These are phyloP conservation scores for Podarcis cretensis DNA, from an alignment of 2,113 vertebrate species.

Conservation along the genomic window DNA sequence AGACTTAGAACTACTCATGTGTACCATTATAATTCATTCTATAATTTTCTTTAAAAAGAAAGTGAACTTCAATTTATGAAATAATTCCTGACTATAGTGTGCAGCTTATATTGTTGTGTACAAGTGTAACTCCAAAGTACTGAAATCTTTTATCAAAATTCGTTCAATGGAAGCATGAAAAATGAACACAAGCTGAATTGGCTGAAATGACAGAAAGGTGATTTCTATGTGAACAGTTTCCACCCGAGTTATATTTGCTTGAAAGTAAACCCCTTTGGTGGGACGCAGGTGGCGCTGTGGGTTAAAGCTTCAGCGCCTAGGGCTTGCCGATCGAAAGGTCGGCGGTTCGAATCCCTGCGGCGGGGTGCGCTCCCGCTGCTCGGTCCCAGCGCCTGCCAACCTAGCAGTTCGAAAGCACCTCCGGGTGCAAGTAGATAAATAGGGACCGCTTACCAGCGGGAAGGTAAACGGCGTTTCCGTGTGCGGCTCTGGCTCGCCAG, in stretches of 20 bases:
- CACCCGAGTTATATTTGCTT: background rate
- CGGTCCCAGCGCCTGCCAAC: no score
- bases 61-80: background rate
- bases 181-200: background rate
- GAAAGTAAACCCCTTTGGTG: background rate
- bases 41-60: background rate
- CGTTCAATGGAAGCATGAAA: background rate
- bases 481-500: no score
- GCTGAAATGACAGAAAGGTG: background rate
- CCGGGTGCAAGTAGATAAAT: no score
- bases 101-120: background rate
- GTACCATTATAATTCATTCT: background rate
- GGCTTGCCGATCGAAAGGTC: no score
- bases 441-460: no score
- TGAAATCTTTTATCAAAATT: background rate
- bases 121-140: background rate
- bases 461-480: no score
- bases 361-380: no score
- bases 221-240: background rate
- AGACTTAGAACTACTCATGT: background rate
- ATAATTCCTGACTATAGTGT: background rate
- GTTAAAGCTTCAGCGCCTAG: no score
- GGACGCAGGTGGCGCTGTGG: no score
- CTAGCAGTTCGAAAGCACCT: no score
- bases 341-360: no score